A percentile compares a stretch with the other conserved stretches of the same genome.
These are phyloP conservation scores for Hystrix cristata DNA, from an alignment of 2,113 vertebrate species.

Conservation along the genomic window DNA sequence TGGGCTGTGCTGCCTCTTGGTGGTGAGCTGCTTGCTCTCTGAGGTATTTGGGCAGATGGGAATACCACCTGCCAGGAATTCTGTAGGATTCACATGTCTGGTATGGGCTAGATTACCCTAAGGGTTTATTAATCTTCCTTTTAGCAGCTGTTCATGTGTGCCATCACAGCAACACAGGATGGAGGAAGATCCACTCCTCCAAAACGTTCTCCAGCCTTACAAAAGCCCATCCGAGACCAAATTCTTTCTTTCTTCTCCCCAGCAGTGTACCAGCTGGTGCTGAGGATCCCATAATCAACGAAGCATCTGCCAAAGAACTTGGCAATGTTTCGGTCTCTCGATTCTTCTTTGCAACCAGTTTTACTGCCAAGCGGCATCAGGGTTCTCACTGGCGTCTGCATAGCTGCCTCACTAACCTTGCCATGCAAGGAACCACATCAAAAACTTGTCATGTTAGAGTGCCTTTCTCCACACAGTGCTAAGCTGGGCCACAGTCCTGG, in stretches of 20 bases:
- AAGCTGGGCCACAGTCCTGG: constrained; percentile 73
- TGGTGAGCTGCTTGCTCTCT: not conserved
- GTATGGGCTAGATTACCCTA: not conserved
- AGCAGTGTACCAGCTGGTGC: constrained; percentile 50
- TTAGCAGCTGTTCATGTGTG: not conserved
- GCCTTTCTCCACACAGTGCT: constrained; percentile 74
- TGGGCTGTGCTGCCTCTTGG: not conserved
- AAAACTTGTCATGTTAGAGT: constrained; percentile 73
- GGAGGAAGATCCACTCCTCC: not conserved
- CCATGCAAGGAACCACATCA: constrained; percentile 78
- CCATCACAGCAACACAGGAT: not conserved
- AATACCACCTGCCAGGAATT: constrained; percentile 14
- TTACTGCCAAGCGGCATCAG: constrained; percentile 35
- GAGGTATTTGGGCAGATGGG: not conserved
- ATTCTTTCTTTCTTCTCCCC: constrained; percentile 58
- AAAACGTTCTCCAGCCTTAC: constrained; percentile 25
- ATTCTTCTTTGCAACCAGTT: constrained; percentile 65
- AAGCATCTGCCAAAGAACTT: constrained; percentile 59
- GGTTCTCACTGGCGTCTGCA: constrained; percentile 61
- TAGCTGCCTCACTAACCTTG: constrained; percentile 73
- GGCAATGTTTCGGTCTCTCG: constrained; percentile 67
- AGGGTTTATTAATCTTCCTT: constrained; percentile 56
- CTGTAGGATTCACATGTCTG: not conserved
- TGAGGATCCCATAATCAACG: constrained; percentile 67
- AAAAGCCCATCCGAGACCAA: constrained; percentile 56